These are phyloP conservation scores for Anthopleura sola DNA, from an alignment of 64 coral and sea anemone genomes.

Conservation along the genomic window DNA sequence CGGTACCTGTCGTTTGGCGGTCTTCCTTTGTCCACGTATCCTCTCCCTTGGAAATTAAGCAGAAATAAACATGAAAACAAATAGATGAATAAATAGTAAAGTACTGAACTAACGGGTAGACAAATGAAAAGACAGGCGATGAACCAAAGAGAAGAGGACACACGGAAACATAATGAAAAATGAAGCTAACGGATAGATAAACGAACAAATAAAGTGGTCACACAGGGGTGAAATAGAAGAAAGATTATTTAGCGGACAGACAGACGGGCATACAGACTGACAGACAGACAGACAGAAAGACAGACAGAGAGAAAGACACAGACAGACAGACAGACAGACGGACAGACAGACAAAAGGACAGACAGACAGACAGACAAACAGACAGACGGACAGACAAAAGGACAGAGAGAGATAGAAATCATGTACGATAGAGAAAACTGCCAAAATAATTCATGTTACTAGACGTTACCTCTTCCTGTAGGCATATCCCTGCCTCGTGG, in stretches of 20 bases:
- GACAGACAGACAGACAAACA: no score
- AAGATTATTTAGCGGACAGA: background rate
- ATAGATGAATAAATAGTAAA: background rate
- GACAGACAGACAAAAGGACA: background rate
- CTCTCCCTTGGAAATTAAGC: background rate
- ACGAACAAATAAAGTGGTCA: no score
- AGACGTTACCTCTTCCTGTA: slow-evolving; percentile 29
- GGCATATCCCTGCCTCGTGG: slow-evolving; percentile 38
- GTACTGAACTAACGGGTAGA: background rate
- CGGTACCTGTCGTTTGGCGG: slow-evolving; percentile 58
- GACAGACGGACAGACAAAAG: background rate
- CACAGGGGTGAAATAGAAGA: no score
- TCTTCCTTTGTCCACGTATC: slow-evolving; percentile 31
- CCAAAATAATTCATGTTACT: background rate
- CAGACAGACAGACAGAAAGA: background rate
- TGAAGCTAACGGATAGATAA: no score
- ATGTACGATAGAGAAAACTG: background rate
- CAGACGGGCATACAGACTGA: no score
- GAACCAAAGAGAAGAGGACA: background rate
- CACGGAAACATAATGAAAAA: background rate
- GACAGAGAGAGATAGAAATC: no score
- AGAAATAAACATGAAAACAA: background rate
- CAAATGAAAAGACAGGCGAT: background rate
- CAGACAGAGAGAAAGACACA: no score
- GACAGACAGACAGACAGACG: background rate